Evolutionary conservation across 37 sponge, comb jelly and placozoan genomes (phyloP), one percentile per base, ranked within the genome.

Genomic region (Diacarnus erythraeanus): DNA sequence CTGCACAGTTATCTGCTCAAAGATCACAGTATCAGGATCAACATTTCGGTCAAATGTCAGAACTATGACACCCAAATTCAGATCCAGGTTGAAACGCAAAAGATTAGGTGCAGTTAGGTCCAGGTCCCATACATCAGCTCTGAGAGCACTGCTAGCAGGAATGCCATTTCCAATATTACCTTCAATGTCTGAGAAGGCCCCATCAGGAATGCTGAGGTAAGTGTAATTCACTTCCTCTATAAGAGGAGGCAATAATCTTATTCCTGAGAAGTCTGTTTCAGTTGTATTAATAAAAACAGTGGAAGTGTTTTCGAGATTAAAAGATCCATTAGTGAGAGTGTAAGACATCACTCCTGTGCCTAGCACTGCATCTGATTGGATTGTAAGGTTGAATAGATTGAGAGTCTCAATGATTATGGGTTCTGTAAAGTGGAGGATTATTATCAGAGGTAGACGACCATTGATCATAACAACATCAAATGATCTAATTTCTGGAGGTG

Each of bases 21-120:
- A 84, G 3, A 78, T 37, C 22, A 83, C 63, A 31, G 88, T 72
- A 22, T 56, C 71, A 22, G 71, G 75, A 70, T 84, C 68, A 30
- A 90, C 82, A 63, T 82, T 75, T 77, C 93, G 90, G 31, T 77
- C 82, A 73, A 88, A 96, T 9, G 88, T 90, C 59, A 96, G 64
- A 9, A 71, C 22, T 30, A 96, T 57, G 20, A 77, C 33, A 0
- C 92, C 92, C 0, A 75, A 44, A 41, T 92, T 92, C 64, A 92
- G 78, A 63, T 92, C 88, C 18, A 92, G 74, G 64, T 84, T 74
- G 69, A 88, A 92, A 1, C 61, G 44, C 6, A 74, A 6, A 21
- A 92, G 75, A 58, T 57, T 74, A 40, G 92, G 92, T 51, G 88
- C 82, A 0, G 77, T 76, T 10, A 88, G 78, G 25, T 82, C 74